Conservation (phyloP, 2,113 vertebrate species). For the Bubalus kerabau region DNA sequence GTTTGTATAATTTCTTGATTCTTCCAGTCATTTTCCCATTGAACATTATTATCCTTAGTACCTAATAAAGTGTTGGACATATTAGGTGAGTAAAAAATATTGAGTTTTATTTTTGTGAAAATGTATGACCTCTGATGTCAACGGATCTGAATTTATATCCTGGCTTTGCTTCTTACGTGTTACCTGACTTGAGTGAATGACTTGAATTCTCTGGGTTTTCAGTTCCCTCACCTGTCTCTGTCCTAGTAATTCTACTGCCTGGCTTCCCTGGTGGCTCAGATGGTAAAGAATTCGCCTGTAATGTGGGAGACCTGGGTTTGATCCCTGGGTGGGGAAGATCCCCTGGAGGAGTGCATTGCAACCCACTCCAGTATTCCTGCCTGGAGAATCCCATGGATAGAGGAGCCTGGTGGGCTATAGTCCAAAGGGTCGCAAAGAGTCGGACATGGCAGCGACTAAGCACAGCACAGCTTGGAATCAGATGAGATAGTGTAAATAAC, state of each 20-base stretch:
- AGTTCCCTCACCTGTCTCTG: not conserved
- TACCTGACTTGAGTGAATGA: not conserved
- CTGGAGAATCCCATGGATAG: not conserved
- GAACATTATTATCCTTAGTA: not conserved
- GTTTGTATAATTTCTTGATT: not conserved
- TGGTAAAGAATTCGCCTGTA: not conserved
- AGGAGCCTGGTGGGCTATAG: not conserved
- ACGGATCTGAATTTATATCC: not conserved
- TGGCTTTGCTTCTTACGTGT: not conserved
- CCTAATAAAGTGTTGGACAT: not conserved
- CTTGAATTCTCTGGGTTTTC: not conserved
- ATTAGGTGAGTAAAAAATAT: not conserved
- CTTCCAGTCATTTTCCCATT: not conserved
- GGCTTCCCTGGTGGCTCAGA: not conserved
- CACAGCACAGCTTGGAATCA: not conserved
- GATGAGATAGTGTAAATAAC: not conserved
- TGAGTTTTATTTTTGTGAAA: not conserved
- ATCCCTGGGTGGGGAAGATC: not conserved
- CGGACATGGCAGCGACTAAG: rapidly evolving
- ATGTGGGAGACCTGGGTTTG: not conserved
- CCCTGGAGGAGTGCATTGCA: not conserved
- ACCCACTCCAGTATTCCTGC: not conserved
- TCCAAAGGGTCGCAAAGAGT: not conserved
- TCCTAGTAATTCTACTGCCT: not conserved
- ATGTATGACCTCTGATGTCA: not conserved